phyloP scores from a whole-genome alignment of 2,113 vertebrate species.

The Callospermophilus lateralis region DNA sequence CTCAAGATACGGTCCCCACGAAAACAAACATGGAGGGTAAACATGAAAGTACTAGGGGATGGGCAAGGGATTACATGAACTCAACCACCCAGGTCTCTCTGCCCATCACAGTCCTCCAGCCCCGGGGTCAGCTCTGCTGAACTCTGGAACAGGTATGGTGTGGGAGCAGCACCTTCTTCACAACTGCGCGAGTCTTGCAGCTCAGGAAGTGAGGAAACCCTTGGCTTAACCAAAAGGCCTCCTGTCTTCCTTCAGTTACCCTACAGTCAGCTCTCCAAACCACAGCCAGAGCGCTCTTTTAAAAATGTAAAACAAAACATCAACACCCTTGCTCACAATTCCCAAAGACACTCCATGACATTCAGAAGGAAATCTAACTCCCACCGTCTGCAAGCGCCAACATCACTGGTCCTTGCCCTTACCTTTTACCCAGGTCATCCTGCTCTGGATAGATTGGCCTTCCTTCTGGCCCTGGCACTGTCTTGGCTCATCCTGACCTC shows the following conservation, averaged over 20 bases:
- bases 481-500: neutral
- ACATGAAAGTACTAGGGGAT: neutral
- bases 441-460: neutral
- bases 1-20: neutral
- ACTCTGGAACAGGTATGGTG: accelerated
- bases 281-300: neutral
- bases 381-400: neutral
- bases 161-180: neutral
- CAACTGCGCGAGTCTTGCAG: accelerated
- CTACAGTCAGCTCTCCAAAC: neutral
- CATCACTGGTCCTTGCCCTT: neutral
- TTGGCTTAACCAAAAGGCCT: neutral
- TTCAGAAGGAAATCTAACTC: slow-evolving; percentile 15
- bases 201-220: neutral
- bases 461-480: too few relatives aligned
- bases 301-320: neutral
- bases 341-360: neutral
- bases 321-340: neutral
- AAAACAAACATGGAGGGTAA: neutral
- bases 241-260: neutral
- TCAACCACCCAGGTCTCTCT: neutral
- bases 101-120: neutral
- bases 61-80: neutral
- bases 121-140: accelerated
- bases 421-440: neutral